Conservation (phyloP, 2,797 vertebrate genomes). For the Spheniscus humboldti region DNA sequence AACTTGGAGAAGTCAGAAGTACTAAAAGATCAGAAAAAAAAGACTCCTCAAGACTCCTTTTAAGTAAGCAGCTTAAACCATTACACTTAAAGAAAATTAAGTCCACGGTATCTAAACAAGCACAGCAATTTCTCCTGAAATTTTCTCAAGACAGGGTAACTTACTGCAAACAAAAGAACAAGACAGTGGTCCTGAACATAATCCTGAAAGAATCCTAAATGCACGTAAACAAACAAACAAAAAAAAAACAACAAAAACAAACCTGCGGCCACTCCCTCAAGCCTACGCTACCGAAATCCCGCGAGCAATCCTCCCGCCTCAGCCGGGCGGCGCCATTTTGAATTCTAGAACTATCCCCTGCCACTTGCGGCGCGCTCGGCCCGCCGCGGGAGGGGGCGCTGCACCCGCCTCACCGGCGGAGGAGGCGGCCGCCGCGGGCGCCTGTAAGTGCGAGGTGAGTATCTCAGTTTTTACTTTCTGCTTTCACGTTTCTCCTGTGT, state of each 20-base stretch:
- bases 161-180: not conserved
- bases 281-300: accelerated
- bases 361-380: too few relatives aligned
- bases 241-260: too few relatives aligned
- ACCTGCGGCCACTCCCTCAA: accelerated
- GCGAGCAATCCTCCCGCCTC: accelerated
- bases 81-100: not conserved
- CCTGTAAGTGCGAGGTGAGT: accelerated
- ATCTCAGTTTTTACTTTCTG: accelerated
- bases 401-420: accelerated
- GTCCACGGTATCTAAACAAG: accelerated
- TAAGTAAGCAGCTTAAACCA: not conserved
- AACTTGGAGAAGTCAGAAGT: too few relatives aligned
- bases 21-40: not conserved
- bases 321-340: not conserved
- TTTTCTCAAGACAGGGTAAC: not conserved
- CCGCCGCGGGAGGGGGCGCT: too few relatives aligned
- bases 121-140: not conserved
- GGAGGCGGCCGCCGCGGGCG: too few relatives aligned
- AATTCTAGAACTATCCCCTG: too few relatives aligned
- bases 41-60: not conserved
- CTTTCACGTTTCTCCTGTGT: accelerated
- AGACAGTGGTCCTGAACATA: not conserved
- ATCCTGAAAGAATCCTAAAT: not conserved
- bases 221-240: accelerated